Base-by-base conservation (phyloP, 1,140 invertebrate genomes). In the Drosophila murphyi region DNA sequence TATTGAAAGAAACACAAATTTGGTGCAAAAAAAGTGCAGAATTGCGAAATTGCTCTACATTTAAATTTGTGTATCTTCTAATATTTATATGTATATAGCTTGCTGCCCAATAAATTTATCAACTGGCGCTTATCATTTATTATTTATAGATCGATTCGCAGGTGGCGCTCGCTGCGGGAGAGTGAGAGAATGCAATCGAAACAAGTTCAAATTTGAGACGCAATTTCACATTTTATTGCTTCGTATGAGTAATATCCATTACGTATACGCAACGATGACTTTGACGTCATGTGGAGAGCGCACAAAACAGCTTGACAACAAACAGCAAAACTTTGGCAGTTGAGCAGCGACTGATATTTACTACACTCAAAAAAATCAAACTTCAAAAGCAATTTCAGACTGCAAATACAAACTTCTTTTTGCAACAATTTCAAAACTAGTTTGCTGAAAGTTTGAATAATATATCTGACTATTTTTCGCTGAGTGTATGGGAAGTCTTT, bases 211-310 rank as follows among this genome's bases (percentile, higher is more conserved):
- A 41, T 52, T 62, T 62, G 55, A 56, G 48, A 59, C 60, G 72
- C 72, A 70, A 70, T 70, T 70, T 8, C 43, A 2, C 31, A 59
- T 60, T n/a, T 43, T n/a, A 43, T 73, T 39, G 48, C 48, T 41
- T 39, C 55, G 73, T 59, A 72, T 76, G 73, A 72, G 69, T 72
- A 72, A 76, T 59, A 41, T 50, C 5, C 32, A 56, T 72, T 64
- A 67, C 61, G 61, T 76, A 67, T 67, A 72, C 73, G 69, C 28
- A 52, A 28, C 57, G 4, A n/a, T 43, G 10, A 4, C 5, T 34
- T 34, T 34, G 34, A 34, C 34, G 55, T 62, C 67, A 70, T 59
- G 50, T 50, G 59, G 7, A 37, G 55, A 29, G 28, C 55, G 47
- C 57, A 20, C 20, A 20, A 20, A 20, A 20, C 20, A 20, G 20